phyloP scores from a whole-genome alignment of 2,113 vertebrate species.

The Colistium nudipinnis region DNA sequence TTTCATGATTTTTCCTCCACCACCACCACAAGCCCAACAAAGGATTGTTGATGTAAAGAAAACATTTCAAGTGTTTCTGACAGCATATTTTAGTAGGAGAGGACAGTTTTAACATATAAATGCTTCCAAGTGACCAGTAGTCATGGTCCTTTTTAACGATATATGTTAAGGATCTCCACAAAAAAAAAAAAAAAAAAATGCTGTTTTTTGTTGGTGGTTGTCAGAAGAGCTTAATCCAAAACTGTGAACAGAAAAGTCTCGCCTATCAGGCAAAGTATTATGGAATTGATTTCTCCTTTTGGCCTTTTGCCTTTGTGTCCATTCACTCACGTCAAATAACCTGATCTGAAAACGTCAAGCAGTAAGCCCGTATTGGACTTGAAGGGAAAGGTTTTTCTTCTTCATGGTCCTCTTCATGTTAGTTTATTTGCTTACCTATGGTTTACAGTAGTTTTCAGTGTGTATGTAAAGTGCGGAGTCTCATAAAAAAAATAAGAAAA shows the following conservation, averaged over 20 bases:
- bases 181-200: too few species aligned
- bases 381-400: conserved; percentile 3
- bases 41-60: neutral
- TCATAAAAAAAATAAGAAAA: too few species aligned
- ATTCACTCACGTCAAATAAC: neutral
- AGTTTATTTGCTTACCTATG: conserved; percentile 40
- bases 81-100: too few species aligned
- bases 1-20: neutral
- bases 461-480: conserved; percentile 52
- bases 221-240: conserved; percentile 2
- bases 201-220: too few species aligned
- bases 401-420: conserved; percentile 19
- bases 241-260: conserved; percentile 15
- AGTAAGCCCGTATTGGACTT: conserved; percentile 6
- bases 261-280: neutral
- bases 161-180: too few species aligned
- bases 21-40: too few species aligned
- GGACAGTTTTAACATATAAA: too few species aligned
- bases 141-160: too few species aligned
- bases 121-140: too few species aligned
- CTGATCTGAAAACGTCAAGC: conserved; percentile 8
- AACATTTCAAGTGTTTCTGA: too few species aligned
- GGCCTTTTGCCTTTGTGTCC: neutral
- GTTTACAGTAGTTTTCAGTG: conserved; percentile 52
- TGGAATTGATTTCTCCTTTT: neutral